Percentiles rank a stretch among this genome's conserved stretches.
These are phyloP conservation scores for Phrixothrix hirtus DNA, from an alignment of 2,888 invertebrate species.

Conservation along the genomic window DNA sequence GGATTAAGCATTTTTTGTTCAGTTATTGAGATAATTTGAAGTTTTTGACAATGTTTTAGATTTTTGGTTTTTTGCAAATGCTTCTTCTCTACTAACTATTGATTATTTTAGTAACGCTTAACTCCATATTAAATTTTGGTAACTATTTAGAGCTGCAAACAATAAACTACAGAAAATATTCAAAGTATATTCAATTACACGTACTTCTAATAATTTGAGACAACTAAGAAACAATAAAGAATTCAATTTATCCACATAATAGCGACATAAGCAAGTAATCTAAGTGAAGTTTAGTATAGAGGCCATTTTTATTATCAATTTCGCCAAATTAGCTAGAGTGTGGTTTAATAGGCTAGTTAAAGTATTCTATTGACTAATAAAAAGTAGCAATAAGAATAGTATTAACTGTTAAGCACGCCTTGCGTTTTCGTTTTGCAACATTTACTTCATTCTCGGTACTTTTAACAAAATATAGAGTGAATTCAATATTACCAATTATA, in stretches of 20 bases:
- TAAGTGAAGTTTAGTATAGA: conserved; percentile 23
- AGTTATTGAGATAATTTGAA: too few relatives aligned
- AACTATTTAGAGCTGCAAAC: too few relatives aligned
- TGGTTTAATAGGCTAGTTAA: conserved; percentile 24
- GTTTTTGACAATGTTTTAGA: too few relatives aligned
- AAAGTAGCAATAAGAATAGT: conserved; percentile 18
- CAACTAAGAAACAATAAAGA: conserved; percentile 7
- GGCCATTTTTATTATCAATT: conserved; percentile 25
- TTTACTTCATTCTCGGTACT: not conserved
- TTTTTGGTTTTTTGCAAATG: too few relatives aligned
- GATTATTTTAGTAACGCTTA: too few relatives aligned
- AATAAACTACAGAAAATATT: too few relatives aligned
- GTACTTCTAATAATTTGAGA: not conserved
- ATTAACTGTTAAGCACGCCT: conserved; percentile 8
- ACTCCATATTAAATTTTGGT: too few relatives aligned
- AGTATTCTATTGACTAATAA: conserved; percentile 21
- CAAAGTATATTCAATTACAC: not conserved
- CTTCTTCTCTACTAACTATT: too few relatives aligned
- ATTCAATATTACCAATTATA: too few relatives aligned
- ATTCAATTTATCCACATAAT: conserved; percentile 14
- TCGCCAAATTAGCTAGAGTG: conserved; percentile 25
- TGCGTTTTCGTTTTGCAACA: not conserved
- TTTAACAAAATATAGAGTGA: too few relatives aligned
- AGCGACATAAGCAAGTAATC: conserved; percentile 12
- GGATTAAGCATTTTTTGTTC: too few relatives aligned